Evolutionary conservation across 2,113 vertebrate genomes (phyloP).

Genomic region (Isurus oxyrinchus): DNA sequence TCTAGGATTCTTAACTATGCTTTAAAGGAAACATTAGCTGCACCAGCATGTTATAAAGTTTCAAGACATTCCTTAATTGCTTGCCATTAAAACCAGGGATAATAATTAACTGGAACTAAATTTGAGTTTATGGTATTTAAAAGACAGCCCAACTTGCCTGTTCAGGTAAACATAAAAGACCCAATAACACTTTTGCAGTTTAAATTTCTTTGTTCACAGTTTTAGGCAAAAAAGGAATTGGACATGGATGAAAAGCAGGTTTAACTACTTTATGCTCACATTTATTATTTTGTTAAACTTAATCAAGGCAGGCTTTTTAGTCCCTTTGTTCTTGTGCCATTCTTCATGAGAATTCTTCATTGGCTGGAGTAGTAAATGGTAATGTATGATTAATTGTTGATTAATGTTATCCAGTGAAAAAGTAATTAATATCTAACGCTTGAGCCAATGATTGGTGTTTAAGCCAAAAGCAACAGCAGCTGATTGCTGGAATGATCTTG

Average conservation of each 20-base stretch:
- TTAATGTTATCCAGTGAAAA: background rate
- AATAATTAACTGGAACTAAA: slow-evolving; percentile 30
- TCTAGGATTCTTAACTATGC: background rate
- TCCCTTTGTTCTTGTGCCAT: slow-evolving; percentile 1
- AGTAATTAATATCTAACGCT: background rate
- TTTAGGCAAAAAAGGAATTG: background rate
- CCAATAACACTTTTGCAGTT: background rate
- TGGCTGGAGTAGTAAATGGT: background rate
- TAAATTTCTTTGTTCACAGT: background rate
- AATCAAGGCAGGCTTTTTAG: slow-evolving; percentile 1
- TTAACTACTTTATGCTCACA: background rate
- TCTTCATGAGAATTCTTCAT: background rate
- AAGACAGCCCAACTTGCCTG: background rate
- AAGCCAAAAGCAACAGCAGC: slow-evolving; percentile 7
- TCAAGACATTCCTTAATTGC: background rate
- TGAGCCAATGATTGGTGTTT: background rate
- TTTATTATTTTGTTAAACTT: background rate
- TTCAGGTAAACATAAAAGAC: background rate
- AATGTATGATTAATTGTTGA: background rate
- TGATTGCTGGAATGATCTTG: background rate
- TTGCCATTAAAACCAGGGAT: slow-evolving; percentile 2
- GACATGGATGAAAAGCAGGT: background rate
- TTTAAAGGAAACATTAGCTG: background rate
- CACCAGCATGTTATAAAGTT: background rate
- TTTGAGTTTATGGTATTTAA: background rate